phyloP scores from a whole-genome alignment of 2,888 invertebrate genomes.

The Lysandra coridon region DNA sequence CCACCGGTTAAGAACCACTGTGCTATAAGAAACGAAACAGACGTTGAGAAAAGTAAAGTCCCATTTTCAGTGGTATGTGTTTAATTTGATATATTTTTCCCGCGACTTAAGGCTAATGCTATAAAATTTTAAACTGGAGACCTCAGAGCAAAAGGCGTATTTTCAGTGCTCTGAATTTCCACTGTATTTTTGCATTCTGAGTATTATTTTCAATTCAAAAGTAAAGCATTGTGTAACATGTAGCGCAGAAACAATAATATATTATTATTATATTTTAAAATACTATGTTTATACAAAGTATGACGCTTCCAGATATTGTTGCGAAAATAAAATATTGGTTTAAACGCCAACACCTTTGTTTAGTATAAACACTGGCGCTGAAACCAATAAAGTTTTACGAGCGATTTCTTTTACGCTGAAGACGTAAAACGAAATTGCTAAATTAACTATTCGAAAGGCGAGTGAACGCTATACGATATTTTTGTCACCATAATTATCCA shows the following conservation, averaged over 20 bases:
- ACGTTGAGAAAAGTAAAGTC: too few species aligned
- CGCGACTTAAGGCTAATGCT: too few species aligned
- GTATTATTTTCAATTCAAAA: background rate
- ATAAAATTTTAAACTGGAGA: too few species aligned
- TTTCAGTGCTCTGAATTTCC: too few species aligned
- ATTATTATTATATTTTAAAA: background rate
- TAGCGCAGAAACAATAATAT: background rate
- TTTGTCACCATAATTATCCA: background rate
- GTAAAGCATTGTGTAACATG: background rate
- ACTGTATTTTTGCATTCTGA: too few species aligned
- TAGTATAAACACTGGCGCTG: constrained; percentile 20
- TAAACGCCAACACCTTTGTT: constrained; percentile 9
- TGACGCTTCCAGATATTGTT: background rate
- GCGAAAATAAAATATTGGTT: background rate
- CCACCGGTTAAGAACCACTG: too few species aligned
- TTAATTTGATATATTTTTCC: too few species aligned
- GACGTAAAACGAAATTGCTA: background rate
- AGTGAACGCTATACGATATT: background rate
- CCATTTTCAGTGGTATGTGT: too few species aligned
- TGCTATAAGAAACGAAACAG: too few species aligned
- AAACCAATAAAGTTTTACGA: constrained; percentile 13
- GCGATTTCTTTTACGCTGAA: background rate
- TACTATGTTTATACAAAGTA: background rate
- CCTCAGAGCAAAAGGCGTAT: too few species aligned
- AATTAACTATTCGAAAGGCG: background rate